These are phyloP conservation scores for Dromaius novaehollandiae DNA, from an alignment of 2,113 vertebrate species.

Conservation along the genomic window DNA sequence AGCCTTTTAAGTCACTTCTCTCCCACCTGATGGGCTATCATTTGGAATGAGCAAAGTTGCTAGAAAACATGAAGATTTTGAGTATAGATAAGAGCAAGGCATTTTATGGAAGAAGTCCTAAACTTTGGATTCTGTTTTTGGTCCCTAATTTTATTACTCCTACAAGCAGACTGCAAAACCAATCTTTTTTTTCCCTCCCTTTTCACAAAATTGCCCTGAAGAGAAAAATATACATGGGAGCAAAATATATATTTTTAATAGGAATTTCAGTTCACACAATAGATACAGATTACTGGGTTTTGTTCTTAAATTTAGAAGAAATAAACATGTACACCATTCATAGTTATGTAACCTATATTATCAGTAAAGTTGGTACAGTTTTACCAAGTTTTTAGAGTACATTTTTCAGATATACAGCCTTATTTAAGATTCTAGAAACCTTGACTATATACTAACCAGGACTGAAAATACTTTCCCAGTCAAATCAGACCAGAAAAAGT, in stretches of 20 bases:
- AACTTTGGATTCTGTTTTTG: neutral
- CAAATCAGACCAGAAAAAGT: neutral
- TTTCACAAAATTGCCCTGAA: neutral
- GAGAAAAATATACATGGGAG: neutral
- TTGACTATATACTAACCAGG: neutral
- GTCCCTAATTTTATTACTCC: neutral
- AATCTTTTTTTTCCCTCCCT: accelerated
- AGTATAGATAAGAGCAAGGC: neutral
- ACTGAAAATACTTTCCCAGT: neutral
- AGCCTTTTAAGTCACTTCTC: neutral
- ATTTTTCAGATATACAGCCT: neutral
- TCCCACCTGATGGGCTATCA: neutral
- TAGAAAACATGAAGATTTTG: neutral
- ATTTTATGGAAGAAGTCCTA: neutral
- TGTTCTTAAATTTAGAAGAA: neutral
- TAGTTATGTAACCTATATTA: neutral
- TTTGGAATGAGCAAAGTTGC: neutral
- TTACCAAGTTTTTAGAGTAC: neutral
- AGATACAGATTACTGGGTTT: neutral
- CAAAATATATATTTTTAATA: neutral
- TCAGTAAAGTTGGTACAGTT: neutral
- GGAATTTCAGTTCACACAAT: neutral
- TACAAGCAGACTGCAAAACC: neutral
- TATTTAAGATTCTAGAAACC: neutral
- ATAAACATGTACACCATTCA: neutral